Evolutionary conservation across 2,888 invertebrate species (phyloP).

Genomic region (Hoplodrina ambigua): DNA sequence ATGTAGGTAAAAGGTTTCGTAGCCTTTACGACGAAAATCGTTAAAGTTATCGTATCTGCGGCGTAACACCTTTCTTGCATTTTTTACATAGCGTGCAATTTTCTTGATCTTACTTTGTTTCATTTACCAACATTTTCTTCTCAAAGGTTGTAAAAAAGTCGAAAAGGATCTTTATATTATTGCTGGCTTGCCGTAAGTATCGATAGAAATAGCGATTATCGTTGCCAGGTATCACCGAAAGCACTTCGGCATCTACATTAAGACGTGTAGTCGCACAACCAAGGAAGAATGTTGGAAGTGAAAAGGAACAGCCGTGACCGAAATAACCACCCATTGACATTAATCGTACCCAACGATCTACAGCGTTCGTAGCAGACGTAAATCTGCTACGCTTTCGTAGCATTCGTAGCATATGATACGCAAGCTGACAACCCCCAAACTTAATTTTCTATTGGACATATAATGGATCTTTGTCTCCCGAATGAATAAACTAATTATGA

Average conservation of each 20-base stretch:
- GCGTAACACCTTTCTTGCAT: background rate
- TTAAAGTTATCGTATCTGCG: background rate
- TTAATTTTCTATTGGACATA: too few relatives aligned
- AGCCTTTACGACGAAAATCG: conserved; percentile 7
- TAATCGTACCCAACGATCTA: background rate
- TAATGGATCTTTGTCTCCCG: too few relatives aligned
- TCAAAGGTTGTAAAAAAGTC: background rate
- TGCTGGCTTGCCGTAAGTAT: too few relatives aligned
- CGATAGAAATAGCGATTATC: background rate
- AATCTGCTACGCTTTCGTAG: conserved; percentile 15
- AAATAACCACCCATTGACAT: background rate
- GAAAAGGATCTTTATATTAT: background rate
- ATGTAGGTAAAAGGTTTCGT: background rate
- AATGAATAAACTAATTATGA: too few relatives aligned
- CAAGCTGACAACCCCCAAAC: background rate
- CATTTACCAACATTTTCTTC: background rate
- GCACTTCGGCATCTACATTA: conserved; percentile 1
- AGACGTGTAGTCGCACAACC: background rate
- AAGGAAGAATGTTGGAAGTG: background rate
- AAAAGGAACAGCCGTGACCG: background rate
- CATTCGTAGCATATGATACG: background rate
- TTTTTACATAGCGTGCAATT: background rate
- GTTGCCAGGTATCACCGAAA: conserved; percentile 18
- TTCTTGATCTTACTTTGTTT: background rate
- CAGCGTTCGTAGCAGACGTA: background rate